Percentiles rank a stretch among this genome's conserved stretches.
Evolutionary conservation across 2,888 invertebrate species (phyloP).

Genomic region (Rhagophthalmus giganteus): DNA sequence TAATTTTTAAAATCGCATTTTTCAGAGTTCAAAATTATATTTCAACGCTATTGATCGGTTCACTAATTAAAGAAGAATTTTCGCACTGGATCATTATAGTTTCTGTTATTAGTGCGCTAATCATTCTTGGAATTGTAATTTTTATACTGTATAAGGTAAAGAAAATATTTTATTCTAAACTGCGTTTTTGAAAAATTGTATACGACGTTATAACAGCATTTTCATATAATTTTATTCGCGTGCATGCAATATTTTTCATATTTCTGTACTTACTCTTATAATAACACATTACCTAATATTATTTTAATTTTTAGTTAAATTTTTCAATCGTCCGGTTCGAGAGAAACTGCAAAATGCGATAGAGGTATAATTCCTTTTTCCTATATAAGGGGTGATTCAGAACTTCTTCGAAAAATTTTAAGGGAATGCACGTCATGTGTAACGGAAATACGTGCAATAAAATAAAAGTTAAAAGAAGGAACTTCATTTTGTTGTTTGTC

Average conservation of each 20-base stretch:
- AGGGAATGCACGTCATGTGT: no score
- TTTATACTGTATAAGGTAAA: conserved; percentile 53
- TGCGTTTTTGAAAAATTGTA: no score
- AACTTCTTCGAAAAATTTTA: no score
- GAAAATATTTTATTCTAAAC: conserved; percentile 7
- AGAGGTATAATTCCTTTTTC: conserved; percentile 6
- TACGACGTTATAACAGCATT: no score
- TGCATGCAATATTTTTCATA: no score
- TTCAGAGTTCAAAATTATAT: conserved; percentile 15
- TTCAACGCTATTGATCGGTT: conserved; percentile 26
- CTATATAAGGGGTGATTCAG: neutral
- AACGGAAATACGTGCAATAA: no score
- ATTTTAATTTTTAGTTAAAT: conserved; percentile 33
- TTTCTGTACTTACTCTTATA: no score
- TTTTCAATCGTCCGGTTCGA: conserved; percentile 33
- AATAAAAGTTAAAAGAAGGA: no score
- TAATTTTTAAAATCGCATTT: no score
- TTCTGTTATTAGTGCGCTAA: conserved; percentile 48
- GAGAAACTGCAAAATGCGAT: conserved; percentile 28
- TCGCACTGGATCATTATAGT: conserved; percentile 54
- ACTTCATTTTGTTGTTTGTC: no score
- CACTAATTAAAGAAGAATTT: conserved; percentile 27
- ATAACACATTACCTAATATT: conserved; percentile 3
- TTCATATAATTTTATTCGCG: no score
- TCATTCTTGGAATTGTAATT: conserved; percentile 49